Conservation (phyloP, 2,113 vertebrate genomes). For the Cinclus mexicanus region DNA sequence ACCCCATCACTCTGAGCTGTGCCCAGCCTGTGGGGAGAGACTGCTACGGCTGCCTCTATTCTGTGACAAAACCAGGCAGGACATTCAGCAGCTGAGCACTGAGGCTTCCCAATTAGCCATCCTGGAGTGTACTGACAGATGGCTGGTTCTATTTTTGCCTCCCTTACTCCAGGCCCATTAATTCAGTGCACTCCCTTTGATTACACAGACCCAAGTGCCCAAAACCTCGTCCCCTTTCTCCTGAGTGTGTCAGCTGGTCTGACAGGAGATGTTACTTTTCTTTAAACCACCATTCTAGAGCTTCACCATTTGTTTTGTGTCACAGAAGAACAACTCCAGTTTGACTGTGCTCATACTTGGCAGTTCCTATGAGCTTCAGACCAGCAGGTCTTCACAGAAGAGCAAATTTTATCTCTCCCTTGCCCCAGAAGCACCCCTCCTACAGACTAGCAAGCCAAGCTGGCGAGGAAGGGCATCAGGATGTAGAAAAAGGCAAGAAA, state of each 20-base stretch:
- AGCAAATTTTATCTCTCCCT: neutral
- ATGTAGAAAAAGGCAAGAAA: neutral
- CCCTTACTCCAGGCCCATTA: conserved; percentile 9
- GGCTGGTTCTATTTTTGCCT: conserved; percentile 35
- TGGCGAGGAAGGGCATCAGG: neutral
- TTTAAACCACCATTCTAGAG: neutral
- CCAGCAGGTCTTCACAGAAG: neutral
- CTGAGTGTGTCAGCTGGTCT: neutral
- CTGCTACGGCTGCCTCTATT: neutral
- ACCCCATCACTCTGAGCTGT: fast-evolving
- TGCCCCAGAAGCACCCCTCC: neutral
- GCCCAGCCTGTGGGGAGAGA: neutral
- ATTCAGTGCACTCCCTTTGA: neutral
- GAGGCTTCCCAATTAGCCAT: conserved; percentile 28
- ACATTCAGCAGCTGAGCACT: neutral
- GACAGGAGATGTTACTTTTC: neutral
- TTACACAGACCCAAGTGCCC: neutral
- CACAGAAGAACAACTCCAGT: neutral
- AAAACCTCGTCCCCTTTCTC: neutral
- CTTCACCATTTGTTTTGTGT: neutral
- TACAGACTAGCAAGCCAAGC: neutral
- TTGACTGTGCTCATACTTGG: neutral
- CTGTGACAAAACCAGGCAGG: neutral
- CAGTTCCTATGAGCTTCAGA: neutral
- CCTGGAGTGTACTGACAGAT: neutral